Conservation (phyloP, 1,140 invertebrate species). For the Euwallacea similis region DNA sequence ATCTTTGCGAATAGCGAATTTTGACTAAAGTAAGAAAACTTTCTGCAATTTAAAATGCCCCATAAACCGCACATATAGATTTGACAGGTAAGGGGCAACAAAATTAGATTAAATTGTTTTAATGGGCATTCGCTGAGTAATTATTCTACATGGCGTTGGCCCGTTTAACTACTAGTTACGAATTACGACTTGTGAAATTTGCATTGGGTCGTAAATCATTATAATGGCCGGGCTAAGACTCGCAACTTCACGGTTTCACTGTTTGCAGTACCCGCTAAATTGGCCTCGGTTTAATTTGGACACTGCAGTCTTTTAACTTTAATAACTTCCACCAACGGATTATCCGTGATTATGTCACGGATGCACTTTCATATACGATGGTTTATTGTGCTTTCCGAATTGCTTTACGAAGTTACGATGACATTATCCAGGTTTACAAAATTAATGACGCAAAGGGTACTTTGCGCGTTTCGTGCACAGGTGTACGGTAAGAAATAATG, state of each 20-base stretch:
- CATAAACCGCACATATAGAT: neutral
- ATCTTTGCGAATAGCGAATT: too few relatives aligned
- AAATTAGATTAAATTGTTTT: slow-evolving; percentile 27
- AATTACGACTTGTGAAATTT: slow-evolving; percentile 32
- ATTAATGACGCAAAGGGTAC: too few relatives aligned
- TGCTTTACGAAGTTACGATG: too few relatives aligned
- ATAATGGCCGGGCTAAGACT: slow-evolving; percentile 31
- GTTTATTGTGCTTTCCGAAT: too few relatives aligned
- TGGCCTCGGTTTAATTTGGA: slow-evolving; percentile 8
- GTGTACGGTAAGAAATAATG: too few relatives aligned
- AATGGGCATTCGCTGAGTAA: slow-evolving; percentile 31
- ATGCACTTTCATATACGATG: too few relatives aligned
- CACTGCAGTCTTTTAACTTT: slow-evolving; percentile 6
- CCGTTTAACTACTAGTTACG: slow-evolving; percentile 32
- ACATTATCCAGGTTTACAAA: too few relatives aligned
- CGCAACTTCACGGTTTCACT: slow-evolving; percentile 31
- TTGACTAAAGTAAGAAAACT: too few relatives aligned
- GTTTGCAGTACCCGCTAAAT: slow-evolving; percentile 21
- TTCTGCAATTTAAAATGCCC: too few relatives aligned
- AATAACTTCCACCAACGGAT: slow-evolving; percentile 12
- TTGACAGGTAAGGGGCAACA: slow-evolving; percentile 11
- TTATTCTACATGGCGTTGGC: slow-evolving; percentile 25
- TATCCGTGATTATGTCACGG: neutral
- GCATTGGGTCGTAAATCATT: slow-evolving; percentile 27
- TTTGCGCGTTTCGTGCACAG: too few relatives aligned